phyloP scores from a whole-genome alignment of 2,888 invertebrate species.

The Caenorhabditis sp. region DNA sequence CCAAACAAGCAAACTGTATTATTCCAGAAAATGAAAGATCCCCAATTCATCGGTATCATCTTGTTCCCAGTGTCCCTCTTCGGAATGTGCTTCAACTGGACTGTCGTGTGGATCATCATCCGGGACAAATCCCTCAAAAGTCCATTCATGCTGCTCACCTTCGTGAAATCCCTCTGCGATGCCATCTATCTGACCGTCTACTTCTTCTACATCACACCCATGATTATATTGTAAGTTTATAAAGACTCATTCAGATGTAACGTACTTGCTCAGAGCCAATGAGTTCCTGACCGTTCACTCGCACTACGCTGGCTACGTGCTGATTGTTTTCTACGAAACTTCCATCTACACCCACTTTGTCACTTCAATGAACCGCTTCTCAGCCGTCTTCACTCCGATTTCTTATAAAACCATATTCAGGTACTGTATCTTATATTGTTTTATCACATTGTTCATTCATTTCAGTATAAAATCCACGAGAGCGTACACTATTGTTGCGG shows the following conservation, averaged over 20 bases:
- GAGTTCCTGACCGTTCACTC: conserved; percentile 1
- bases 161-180: conserved; percentile 26
- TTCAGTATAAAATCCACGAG: conserved; percentile 11
- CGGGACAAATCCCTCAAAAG: conserved; percentile 8
- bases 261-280: conserved; percentile 3
- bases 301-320: background rate
- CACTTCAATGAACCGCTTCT: conserved; percentile 25
- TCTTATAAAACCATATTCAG: conserved; percentile 25
- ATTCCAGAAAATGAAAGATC: conserved; percentile 18
- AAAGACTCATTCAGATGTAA: background rate
- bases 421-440: background rate
- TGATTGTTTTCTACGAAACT: conserved; percentile 16
- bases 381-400: conserved; percentile 28
- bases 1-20: too few relatives aligned
- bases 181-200: conserved; percentile 12
- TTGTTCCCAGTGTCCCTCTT: conserved; percentile 21
- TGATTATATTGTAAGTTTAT: conserved; percentile 41
- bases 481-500: background rate
- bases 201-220: conserved; percentile 22
- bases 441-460: background rate
- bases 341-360: conserved; percentile 39
- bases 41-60: conserved; percentile 22
- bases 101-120: conserved; percentile 8
- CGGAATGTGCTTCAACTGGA: conserved; percentile 30
- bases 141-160: conserved; percentile 25